Evolutionary conservation across 2,113 vertebrate genomes (phyloP), one percentile per base, ranked within the genome.

Genomic region (Bos indicus): DNA sequence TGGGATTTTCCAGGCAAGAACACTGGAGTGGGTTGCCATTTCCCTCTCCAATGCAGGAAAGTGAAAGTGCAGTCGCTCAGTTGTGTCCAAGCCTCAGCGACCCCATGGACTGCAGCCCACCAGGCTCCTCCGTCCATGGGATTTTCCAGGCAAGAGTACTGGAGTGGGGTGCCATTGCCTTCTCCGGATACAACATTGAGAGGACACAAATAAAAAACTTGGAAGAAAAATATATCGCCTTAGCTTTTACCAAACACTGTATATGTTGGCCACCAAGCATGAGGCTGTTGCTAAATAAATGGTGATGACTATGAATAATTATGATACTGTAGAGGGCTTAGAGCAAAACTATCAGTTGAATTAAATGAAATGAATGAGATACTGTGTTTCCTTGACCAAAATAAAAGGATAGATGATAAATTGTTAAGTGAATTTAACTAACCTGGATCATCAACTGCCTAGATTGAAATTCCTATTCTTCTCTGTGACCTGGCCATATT

Each of bases 221-320:
- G 36, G 28, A 91, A 94, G 71, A 84, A 43, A 91, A 95, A 96
- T 25, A 51, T 93, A 54, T 91, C 51, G 56, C 57, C 60, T 95
- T 86, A 78, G 54, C 48, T 83, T 59, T 88, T 78, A 59, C 40
- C 46, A 91, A 82, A 60, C 64, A 59, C 11, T 21, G 3, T 52
- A 8, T 88, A 40, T 52, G 17, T 59, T 85, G 36, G 59, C 43
- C 46, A 77, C 54, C 54, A 60, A 9, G 26, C 12, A 62, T 7
- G 43, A 94, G 60, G n/a, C 60, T 71, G 92, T 30, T 78, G 54
- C 62, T 91, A 97, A 93, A 92, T 91, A 88, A 93, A 91, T 92
- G 33, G 46, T 84, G 83, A 95, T 21, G 94, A 88, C 51, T 57
- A 28, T 54, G 60, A 96, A 52, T 51, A 91, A 88, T 91, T 64